Percentiles rank a stretch among this genome's conserved stretches.
phyloP scores from a whole-genome alignment of 2,113 vertebrate genomes.

The Hypomesus transpacificus region DNA sequence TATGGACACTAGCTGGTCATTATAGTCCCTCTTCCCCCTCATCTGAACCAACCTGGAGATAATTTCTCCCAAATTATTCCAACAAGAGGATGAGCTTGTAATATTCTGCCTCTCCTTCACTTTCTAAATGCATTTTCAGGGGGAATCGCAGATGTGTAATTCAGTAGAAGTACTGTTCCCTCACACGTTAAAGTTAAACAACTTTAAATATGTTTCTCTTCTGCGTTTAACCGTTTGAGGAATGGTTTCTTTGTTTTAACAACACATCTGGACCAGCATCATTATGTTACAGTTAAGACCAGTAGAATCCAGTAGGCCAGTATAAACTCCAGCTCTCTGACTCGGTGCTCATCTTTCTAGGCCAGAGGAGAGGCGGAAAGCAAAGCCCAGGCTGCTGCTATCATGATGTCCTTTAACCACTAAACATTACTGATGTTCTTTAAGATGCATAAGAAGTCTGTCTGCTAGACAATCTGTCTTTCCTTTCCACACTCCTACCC shows the following conservation, averaged over 20 bases:
- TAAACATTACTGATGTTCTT: too few relatives aligned
- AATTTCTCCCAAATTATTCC: slow-evolving; percentile 62
- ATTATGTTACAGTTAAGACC: too few relatives aligned
- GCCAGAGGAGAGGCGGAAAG: too few relatives aligned
- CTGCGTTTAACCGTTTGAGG: slow-evolving; percentile 52
- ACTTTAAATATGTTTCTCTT: slow-evolving; percentile 15
- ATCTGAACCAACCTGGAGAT: slow-evolving; percentile 61
- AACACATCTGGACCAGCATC: too few relatives aligned
- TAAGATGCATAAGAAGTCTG: too few relatives aligned
- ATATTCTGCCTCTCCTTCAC: slow-evolving; percentile 33
- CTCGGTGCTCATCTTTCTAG: too few relatives aligned
- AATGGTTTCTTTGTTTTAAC: slow-evolving; percentile 37
- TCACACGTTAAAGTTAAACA: slow-evolving; percentile 44
- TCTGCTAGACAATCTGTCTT: too few relatives aligned
- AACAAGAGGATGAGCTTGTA: slow-evolving; percentile 52
- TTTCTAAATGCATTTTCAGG: slow-evolving; percentile 58
- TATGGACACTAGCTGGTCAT: slow-evolving; percentile 55
- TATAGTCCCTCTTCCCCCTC: slow-evolving; percentile 57
- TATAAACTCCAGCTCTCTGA: too few relatives aligned
- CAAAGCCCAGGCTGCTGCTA: neutral
- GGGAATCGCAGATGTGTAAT: slow-evolving; percentile 51
- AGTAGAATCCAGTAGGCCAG: too few relatives aligned
- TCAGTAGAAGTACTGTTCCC: slow-evolving; percentile 42
- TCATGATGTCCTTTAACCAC: neutral
- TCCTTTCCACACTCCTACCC: too few relatives aligned